Evolutionary conservation across 2,113 vertebrate species (phyloP).

Genomic region (Hyla sarda): DNA sequence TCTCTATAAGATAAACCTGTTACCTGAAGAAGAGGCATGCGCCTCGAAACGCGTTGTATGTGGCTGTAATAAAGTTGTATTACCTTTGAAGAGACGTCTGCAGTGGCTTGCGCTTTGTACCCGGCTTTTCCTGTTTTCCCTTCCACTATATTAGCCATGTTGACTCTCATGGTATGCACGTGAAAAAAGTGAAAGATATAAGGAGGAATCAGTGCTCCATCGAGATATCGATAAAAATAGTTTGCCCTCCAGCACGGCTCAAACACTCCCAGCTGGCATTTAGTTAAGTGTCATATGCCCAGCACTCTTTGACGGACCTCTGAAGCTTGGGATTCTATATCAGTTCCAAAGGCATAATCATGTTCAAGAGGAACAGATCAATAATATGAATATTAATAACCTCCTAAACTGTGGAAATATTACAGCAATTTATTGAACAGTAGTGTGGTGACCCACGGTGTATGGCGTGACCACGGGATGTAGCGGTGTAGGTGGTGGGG

Average conservation of each 20-base stretch:
- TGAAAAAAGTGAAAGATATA: neutral
- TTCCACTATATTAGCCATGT: neutral
- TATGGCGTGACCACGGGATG: too few species aligned
- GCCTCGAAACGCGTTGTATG: too few species aligned
- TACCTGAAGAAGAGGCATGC: too few species aligned
- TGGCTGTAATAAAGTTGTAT: too few species aligned
- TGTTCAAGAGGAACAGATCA: neutral
- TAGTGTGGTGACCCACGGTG: too few species aligned
- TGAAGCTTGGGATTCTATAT: neutral
- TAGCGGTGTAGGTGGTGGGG: too few species aligned
- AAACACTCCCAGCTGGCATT: constrained; percentile 25
- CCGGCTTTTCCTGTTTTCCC: too few species aligned
- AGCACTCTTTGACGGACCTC: neutral
- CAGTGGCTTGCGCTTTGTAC: too few species aligned
- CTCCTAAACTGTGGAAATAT: neutral
- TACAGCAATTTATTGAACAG: neutral
- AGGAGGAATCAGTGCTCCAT: neutral
- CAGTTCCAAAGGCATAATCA: neutral
- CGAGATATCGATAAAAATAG: constrained; percentile 51
- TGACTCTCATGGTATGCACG: constrained; percentile 20
- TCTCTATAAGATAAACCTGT: too few species aligned
- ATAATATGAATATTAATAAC: neutral
- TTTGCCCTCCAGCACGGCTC: constrained; percentile 10
- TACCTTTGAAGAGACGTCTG: too few species aligned
- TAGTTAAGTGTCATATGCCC: constrained; percentile 45